Percentiles rank a stretch among this genome's conserved stretches.
Evolutionary conservation across 2,888 invertebrate genomes (phyloP).

Genomic region (Cantharis flavilabris): DNA sequence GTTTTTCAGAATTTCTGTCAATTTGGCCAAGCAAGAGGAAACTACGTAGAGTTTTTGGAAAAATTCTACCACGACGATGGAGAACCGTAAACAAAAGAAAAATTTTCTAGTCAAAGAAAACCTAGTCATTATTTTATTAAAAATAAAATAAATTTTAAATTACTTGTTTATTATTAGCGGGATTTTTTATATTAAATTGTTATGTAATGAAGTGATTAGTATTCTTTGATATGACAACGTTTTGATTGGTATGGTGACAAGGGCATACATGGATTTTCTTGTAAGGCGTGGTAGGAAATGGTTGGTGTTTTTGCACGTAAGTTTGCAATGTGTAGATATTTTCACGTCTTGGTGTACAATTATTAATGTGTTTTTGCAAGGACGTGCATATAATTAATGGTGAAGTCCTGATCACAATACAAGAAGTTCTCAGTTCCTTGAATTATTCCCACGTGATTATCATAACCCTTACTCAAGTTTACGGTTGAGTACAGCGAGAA

Average conservation of each 20-base stretch:
- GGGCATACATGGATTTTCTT: slow-evolving; percentile 34
- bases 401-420: neutral
- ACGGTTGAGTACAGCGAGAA: neutral
- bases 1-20: neutral
- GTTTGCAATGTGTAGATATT: slow-evolving; percentile 27
- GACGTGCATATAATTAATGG: slow-evolving; percentile 37
- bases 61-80: neutral
- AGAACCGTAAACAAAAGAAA: neutral
- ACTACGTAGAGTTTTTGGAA: neutral
- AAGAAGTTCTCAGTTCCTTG: neutral
- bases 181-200: slow-evolving; percentile 3
- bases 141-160: neutral
- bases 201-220: slow-evolving; percentile 24
- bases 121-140: neutral
- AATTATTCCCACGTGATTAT: neutral
- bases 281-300: slow-evolving; percentile 27
- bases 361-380: slow-evolving; percentile 31
- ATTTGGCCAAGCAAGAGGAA: neutral
- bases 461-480: neutral
- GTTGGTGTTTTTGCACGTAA: slow-evolving; percentile 18
- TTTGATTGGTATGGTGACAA: slow-evolving; percentile 20
- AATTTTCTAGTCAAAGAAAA: neutral
- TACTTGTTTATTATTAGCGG: neutral
- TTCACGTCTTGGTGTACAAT: slow-evolving; percentile 38
- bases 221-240: slow-evolving; percentile 13